Conservation (phyloP, 2,113 vertebrate genomes). For the Charadrius vociferus region DNA sequence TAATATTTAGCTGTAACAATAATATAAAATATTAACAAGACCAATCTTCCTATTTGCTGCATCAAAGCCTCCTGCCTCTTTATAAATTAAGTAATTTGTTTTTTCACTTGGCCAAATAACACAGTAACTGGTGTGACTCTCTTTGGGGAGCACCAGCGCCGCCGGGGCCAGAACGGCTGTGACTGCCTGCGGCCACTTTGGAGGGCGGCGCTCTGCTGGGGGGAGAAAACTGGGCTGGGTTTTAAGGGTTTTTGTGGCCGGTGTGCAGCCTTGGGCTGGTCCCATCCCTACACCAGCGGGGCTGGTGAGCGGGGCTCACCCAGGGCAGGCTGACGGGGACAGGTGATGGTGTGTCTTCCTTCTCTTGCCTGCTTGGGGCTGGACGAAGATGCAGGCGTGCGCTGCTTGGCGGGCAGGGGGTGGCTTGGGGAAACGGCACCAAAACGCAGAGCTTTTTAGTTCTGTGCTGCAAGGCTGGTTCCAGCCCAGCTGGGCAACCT, state of each 20-base stretch:
- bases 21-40: neutral
- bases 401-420: neutral
- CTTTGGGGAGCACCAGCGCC: too few relatives aligned
- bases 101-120: neutral
- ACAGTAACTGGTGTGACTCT: neutral
- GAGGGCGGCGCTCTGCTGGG: too few relatives aligned
- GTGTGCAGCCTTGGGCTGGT: neutral
- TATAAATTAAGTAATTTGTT: neutral
- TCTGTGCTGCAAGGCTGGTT: neutral
- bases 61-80: neutral
- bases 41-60: neutral
- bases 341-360: fast-evolving
- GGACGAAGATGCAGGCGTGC: neutral
- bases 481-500: neutral
- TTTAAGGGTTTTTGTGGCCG: neutral
- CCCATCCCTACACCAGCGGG: too few relatives aligned
- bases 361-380: neutral
- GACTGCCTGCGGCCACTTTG: neutral
- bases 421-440: too few relatives aligned
- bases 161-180: too few relatives aligned
- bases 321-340: neutral
- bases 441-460: neutral
- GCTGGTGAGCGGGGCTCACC: too few relatives aligned
- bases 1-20: neutral
- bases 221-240: too few relatives aligned